Evolutionary conservation across 2,797 vertebrate genomes (phyloP).

Genomic region (Channallabes apus): DNA sequence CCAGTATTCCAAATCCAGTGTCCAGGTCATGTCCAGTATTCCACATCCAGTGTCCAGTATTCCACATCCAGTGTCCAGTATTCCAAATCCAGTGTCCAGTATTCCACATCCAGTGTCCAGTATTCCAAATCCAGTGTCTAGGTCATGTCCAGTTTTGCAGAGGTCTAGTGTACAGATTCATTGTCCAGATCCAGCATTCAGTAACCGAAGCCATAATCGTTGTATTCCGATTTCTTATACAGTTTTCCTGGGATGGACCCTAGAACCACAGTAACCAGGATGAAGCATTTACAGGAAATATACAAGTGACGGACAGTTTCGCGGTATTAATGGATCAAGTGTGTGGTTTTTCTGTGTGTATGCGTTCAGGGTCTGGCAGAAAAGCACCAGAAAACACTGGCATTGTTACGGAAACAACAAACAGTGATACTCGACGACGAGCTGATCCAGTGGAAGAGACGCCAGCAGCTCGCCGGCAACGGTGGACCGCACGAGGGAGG

Average conservation of each 20-base stretch:
- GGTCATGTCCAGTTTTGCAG: neutral
- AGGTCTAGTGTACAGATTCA: neutral
- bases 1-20: neutral
- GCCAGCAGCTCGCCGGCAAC: slow-evolving; percentile 91
- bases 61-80: neutral
- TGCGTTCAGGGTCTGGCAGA: slow-evolving; percentile 83
- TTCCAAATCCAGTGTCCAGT: neutral
- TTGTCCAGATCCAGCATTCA: neutral
- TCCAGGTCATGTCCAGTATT: neutral
- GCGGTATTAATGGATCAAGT: neutral
- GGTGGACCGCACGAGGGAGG: slow-evolving; percentile 86
- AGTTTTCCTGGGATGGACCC: neutral
- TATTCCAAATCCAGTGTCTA: neutral
- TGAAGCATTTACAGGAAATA: neutral
- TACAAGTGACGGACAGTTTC: neutral
- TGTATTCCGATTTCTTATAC: neutral
- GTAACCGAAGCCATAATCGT: neutral
- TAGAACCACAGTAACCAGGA: neutral
- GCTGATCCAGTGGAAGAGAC: slow-evolving; percentile 94
- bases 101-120: too few relatives aligned
- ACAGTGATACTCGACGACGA: slow-evolving; percentile 92
- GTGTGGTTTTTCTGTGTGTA: slow-evolving; percentile 15
- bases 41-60: neutral
- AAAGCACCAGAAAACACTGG: slow-evolving; percentile 91
- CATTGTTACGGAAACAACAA: slow-evolving; percentile 89